These are phyloP conservation scores for Rhynchomys soricoides DNA, from an alignment of 2,113 vertebrate genomes.

Conservation along the genomic window DNA sequence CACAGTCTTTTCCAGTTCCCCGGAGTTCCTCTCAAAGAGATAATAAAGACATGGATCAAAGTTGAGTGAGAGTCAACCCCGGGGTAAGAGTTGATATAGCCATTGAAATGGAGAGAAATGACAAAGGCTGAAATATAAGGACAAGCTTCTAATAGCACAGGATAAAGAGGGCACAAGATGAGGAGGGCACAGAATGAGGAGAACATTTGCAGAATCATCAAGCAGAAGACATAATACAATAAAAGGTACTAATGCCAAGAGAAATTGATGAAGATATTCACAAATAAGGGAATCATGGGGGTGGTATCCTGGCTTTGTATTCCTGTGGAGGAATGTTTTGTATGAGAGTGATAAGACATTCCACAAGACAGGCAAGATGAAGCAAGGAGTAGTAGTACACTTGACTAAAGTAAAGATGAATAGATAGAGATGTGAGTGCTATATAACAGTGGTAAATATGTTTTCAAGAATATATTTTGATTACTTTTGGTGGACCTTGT, in stretches of 20 bases:
- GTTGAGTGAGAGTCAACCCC: conserved; percentile 73
- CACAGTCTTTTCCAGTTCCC: conserved; percentile 57
- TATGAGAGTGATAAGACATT: background rate
- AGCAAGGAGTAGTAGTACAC: background rate
- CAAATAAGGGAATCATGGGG: background rate
- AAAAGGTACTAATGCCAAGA: background rate
- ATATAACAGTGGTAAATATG: background rate
- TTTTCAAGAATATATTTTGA: background rate
- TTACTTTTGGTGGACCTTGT: background rate
- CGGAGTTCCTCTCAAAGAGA: conserved; percentile 62
- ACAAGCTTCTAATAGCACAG: background rate
- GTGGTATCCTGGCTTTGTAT: background rate
- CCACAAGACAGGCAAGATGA: background rate
- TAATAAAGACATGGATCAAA: conserved; percentile 76
- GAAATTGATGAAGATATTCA: background rate
- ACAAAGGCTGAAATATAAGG: conserved; percentile 36
- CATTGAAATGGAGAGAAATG: conserved; percentile 56
- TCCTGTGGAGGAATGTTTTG: background rate
- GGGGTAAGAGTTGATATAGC: conserved; percentile 32
- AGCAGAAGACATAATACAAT: background rate
- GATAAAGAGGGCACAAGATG: background rate
- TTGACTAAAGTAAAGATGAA: background rate
- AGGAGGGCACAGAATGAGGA: background rate
- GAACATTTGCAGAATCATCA: background rate
- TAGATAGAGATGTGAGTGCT: background rate